Evolutionary conservation across 2,797 vertebrate species (phyloP), one percentile per base, ranked within the genome.

Genomic region (Triplophysa bombifrons): DNA sequence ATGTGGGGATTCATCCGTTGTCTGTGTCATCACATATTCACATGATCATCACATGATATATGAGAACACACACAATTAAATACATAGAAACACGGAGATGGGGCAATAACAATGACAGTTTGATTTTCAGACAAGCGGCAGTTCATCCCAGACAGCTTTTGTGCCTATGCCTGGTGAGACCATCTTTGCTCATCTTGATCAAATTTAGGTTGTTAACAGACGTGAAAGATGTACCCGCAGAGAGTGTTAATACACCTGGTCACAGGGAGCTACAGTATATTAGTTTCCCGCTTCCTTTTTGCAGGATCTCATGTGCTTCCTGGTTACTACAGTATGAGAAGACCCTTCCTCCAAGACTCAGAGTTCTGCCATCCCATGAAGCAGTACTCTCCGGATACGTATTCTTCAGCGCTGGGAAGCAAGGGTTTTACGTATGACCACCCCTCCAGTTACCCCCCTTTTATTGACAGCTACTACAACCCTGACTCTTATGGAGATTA

Each of bases 141-240:
- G 86, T 74, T 68, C 89, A 12, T 71, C 87, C 0, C 93, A 90
- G 86, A 64, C 93, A 13, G 84, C 94, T 0, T 94, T 94, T 76
- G 87, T 89, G 82, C 93, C 92, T 72, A 86, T 93, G 87, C 88
- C 94, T 86, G 94, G 95, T 96, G 88, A 94, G 93, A 75, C 76
- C 68, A 48, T 55, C 53, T 65, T 55, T 20, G 56, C 76, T 71
- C 51, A 58, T 17, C 27, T 67, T 68, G 69, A 51, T 70, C 41
- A 69, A 64, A 72, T 41, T 41, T 72, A 80, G 74, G 17, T 17
- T 46, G 25, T 72, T 30, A n/a, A 55, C 65, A 64, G 14, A 17
- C 41, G 34, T 34, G 22, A 77, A 63, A 56, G 51, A n/a, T 51
- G 51, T 80, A 25, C 53, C 61, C 58, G 19, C 46, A 53, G 76